Evolutionary conservation across 1,140 invertebrate genomes (phyloP).

Genomic region (Lanistes nyassanus): DNA sequence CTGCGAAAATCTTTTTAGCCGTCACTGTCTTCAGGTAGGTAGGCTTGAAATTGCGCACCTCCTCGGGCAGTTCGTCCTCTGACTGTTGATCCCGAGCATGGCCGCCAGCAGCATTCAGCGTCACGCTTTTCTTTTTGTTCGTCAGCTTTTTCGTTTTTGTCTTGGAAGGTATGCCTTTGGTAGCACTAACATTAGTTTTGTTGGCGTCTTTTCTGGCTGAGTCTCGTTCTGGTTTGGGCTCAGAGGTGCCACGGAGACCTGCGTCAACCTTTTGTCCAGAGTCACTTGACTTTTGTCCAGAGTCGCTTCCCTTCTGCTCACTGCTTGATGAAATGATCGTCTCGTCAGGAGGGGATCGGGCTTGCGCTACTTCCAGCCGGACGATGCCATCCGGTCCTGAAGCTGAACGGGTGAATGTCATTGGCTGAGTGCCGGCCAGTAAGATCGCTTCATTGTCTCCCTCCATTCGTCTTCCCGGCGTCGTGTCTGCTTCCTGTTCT

Average conservation of each 20-base stretch:
- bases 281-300: conserved; percentile 10
- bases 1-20: conserved; percentile 60
- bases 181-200: neutral
- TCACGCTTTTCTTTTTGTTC: neutral
- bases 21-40: conserved; percentile 47
- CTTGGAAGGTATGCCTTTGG: neutral
- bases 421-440: conserved; percentile 1
- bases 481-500: neutral
- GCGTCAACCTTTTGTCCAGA: neutral
- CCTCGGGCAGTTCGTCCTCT: conserved; percentile 38
- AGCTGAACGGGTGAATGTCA: neutral
- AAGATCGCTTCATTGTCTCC: neutral
- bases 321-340: neutral
- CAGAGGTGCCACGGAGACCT: neutral
- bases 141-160: neutral
- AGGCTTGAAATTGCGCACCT: conserved; percentile 53
- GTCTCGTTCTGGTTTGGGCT: neutral
- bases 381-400: conserved; percentile 4
- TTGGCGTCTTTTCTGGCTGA: neutral
- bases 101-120: neutral
- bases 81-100: neutral
- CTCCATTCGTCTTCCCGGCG: neutral
- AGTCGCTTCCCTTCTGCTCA: conserved; percentile 1
- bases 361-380: neutral
- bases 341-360: neutral